A percentile compares a stretch with the other conserved stretches of the same genome.
Conservation (phyloP, 1,140 invertebrate species). For the Drosophila setifemur region DNA sequence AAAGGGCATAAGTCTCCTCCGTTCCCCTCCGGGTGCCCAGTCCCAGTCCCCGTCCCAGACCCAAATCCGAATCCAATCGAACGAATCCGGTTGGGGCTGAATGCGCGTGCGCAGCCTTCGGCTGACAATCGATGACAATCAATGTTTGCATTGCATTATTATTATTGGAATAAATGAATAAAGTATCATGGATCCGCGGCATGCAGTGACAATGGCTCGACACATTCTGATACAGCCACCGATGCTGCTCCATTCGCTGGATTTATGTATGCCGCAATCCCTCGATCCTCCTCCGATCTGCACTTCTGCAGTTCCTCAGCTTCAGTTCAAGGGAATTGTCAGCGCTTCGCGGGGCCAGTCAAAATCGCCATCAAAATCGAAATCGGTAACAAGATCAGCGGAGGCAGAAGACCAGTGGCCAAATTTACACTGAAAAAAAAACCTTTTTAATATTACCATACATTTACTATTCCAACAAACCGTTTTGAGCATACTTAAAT, state of each 20-base stretch:
- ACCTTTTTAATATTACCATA: too few relatives aligned
- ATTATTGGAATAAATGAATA: slow-evolving; percentile 82
- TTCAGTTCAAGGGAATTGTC: slow-evolving; percentile 76
- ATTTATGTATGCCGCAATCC: slow-evolving; percentile 53
- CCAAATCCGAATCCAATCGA: slow-evolving; percentile 18
- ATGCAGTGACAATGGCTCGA: slow-evolving; percentile 77
- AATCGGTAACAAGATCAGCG: slow-evolving; percentile 79
- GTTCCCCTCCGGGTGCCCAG: not conserved
- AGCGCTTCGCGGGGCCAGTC: slow-evolving; percentile 60
- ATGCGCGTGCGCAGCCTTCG: slow-evolving; percentile 62
- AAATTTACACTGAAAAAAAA: slow-evolving; percentile 19
- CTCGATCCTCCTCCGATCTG: not conserved
- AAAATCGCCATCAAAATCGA: slow-evolving; percentile 79
- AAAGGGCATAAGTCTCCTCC: slow-evolving; percentile 69
- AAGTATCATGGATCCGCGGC: slow-evolving; percentile 68
- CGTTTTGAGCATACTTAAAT: too few relatives aligned
- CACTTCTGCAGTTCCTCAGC: slow-evolving; percentile 50
- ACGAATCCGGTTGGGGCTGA: slow-evolving; percentile 24
- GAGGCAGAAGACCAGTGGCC: slow-evolving; percentile 33
- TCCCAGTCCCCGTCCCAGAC: too few relatives aligned
- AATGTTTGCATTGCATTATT: slow-evolving; percentile 82
- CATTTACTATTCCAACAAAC: too few relatives aligned
- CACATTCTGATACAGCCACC: slow-evolving; percentile 49
- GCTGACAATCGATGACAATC: slow-evolving; percentile 80
- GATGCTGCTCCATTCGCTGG: slow-evolving; percentile 30